Evolutionary conservation across 1,140 invertebrate species (phyloP).

Genomic region (Caenorhabditis brenneri): DNA sequence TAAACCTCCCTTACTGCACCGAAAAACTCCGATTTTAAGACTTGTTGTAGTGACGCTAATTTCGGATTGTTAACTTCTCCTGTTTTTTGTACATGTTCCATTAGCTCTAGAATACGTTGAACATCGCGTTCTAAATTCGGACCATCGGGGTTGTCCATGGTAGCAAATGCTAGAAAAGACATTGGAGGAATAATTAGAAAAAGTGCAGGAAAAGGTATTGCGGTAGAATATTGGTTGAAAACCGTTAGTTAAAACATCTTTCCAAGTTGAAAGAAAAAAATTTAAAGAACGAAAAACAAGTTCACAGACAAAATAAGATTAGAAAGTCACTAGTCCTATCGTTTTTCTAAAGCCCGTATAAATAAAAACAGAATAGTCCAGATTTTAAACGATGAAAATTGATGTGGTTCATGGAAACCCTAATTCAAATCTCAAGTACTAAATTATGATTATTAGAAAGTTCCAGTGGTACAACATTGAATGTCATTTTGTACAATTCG

Average conservation of each 20-base stretch:
- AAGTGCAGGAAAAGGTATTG: neutral
- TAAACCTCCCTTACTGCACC: slow-evolving; percentile 96
- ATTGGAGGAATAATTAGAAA: neutral
- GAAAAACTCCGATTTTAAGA: slow-evolving; percentile 92
- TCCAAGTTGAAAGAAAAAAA: neutral
- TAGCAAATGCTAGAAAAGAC: neutral
- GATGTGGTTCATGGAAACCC: neutral
- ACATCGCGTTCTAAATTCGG: slow-evolving; percentile 56
- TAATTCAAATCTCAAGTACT: slow-evolving; percentile 12
- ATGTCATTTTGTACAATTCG: slow-evolving; percentile 47
- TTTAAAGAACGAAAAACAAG: neutral
- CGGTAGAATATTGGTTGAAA: neutral
- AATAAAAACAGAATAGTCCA: neutral
- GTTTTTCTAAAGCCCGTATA: neutral
- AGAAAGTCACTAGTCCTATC: no score
- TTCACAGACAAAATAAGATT: no score
- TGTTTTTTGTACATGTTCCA: slow-evolving; percentile 61
- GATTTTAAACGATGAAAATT: neutral
- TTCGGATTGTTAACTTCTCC: slow-evolving; percentile 91
- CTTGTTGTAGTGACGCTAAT: slow-evolving; percentile 90
- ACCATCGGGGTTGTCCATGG: neutral
- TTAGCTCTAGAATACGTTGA: slow-evolving; percentile 66
- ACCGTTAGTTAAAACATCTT: no score
- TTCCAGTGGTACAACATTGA: slow-evolving; percentile 47
- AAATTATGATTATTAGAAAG: slow-evolving; percentile 26